Conservation (phyloP, 2,888 invertebrate species). For the Ptychoptera contaminata region DNA sequence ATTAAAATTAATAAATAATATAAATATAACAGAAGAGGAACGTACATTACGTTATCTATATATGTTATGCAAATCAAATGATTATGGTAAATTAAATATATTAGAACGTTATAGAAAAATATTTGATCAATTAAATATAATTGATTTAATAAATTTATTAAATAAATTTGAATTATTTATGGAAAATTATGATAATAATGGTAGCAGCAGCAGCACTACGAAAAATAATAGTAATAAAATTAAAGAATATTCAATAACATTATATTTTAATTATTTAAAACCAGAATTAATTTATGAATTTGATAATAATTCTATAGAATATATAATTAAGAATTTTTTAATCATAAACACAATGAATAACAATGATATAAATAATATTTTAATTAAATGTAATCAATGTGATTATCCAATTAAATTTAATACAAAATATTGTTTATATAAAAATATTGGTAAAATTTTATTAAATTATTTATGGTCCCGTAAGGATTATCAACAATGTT, state of each 20-base stretch:
- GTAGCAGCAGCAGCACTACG: no score
- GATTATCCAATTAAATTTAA: slow-evolving; percentile 25
- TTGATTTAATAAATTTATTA: slow-evolving; percentile 24
- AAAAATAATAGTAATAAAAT: slow-evolving; percentile 13
- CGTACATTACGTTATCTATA: slow-evolving; percentile 29
- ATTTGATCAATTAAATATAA: slow-evolving; percentile 28
- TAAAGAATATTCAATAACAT: slow-evolving; percentile 25
- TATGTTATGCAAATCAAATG: slow-evolving; percentile 27
- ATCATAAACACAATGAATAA: slow-evolving; percentile 16
- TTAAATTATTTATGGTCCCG: slow-evolving; percentile 30
- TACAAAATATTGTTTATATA: slow-evolving; percentile 24
- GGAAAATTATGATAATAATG: slow-evolving; percentile 25
- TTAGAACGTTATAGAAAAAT: slow-evolving; percentile 26
- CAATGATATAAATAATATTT: slow-evolving; percentile 16
- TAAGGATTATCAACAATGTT: slow-evolving; percentile 27
- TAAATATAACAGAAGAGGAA: slow-evolving; percentile 24
- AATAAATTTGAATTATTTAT: slow-evolving; percentile 23
- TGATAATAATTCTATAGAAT: slow-evolving; percentile 27
- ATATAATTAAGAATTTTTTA: slow-evolving; percentile 25
- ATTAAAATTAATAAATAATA: no score
- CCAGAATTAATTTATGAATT: slow-evolving; percentile 30
- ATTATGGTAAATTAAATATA: slow-evolving; percentile 25
- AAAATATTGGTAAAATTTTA: slow-evolving; percentile 24
- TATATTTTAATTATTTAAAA: slow-evolving; percentile 31
- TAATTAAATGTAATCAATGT: slow-evolving; percentile 22